Percentiles rank a stretch among this genome's conserved stretches.
Evolutionary conservation across 2,797 vertebrate species (phyloP).

Genomic region (Alectoris magna): DNA sequence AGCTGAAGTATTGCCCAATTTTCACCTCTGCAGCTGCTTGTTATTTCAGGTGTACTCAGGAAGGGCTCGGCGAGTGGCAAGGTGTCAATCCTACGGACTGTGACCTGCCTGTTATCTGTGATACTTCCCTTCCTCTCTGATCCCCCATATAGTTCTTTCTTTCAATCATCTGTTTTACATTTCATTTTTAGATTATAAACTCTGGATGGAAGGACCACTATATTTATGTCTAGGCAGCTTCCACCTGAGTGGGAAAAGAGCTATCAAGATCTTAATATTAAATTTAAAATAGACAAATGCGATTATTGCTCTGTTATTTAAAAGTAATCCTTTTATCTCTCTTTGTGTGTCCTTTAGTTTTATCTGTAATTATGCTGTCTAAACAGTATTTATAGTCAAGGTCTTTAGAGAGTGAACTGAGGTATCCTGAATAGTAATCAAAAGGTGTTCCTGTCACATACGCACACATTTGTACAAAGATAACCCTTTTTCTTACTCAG

Average conservation of each 20-base stretch:
- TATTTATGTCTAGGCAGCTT: neutral
- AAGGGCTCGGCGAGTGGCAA: neutral
- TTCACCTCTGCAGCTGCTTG: neutral
- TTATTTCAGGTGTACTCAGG: neutral
- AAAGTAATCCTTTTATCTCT: slow-evolving; percentile 1
- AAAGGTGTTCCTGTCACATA: neutral
- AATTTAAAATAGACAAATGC: neutral
- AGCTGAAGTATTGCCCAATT: neutral
- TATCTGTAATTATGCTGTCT: slow-evolving; percentile 12
- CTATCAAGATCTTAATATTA: neutral
- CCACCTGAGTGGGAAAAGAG: neutral
- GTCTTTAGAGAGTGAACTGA: neutral
- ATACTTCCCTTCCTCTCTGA: neutral
- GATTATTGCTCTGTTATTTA: neutral
- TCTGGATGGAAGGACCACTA: accelerated
- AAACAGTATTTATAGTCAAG: neutral
- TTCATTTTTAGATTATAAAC: neutral
- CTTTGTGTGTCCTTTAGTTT: neutral
- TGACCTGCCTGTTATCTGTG: neutral
- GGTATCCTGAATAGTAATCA: neutral
- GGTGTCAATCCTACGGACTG: neutral
- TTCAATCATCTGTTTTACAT: neutral
- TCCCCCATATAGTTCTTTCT: neutral
- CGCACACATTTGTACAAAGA: neutral
- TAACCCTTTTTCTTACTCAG: neutral